Percentiles rank a stretch among this genome's conserved stretches.
Conservation (phyloP, 2,113 vertebrate genomes). For the Gnathonemus echidnorhynchus region DNA sequence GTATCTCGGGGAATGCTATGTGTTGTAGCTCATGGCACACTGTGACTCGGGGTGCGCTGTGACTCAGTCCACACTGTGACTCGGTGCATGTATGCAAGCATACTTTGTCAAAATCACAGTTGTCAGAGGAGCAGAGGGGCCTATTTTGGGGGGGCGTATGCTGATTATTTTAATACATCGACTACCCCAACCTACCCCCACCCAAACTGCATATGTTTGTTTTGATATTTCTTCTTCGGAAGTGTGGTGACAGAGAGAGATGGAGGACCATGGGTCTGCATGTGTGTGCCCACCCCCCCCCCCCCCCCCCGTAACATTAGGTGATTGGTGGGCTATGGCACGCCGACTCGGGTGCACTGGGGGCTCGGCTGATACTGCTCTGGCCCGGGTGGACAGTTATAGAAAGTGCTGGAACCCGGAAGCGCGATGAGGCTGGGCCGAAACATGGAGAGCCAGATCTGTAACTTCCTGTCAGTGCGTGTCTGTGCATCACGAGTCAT, state of each 20-base stretch:
- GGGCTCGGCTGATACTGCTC: constrained; percentile 53
- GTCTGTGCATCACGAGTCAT: constrained; percentile 48
- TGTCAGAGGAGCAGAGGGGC: not conserved
- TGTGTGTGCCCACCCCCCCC: constrained; percentile 16
- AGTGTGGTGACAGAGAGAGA: constrained; percentile 60
- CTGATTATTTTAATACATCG: constrained; percentile 59
- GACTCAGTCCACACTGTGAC: not conserved
- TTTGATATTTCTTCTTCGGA: constrained; percentile 60
- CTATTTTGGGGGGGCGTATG: constrained; percentile 11
- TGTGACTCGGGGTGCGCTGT: constrained; percentile 27
- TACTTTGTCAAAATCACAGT: not conserved
- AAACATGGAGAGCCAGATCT: constrained; percentile 57
- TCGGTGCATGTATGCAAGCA: not conserved
- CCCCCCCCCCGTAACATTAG: constrained; percentile 50
- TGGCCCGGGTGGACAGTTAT: constrained; percentile 49
- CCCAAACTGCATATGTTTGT: constrained; percentile 49
- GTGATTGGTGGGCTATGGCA: constrained; percentile 56
- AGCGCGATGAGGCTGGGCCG: constrained; percentile 42
- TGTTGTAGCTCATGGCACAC: constrained; percentile 32
- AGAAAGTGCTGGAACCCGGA: constrained; percentile 45
- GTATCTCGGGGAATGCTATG: not conserved
- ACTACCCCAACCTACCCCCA: constrained; percentile 44
- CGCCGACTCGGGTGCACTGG: constrained; percentile 59
- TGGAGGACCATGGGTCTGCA: constrained; percentile 53
- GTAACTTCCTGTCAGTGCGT: constrained; percentile 54